Evolutionary conservation across 1,140 invertebrate species (phyloP), one percentile per base, ranked within the genome.

Genomic region (Conus ventricosus): DNA sequence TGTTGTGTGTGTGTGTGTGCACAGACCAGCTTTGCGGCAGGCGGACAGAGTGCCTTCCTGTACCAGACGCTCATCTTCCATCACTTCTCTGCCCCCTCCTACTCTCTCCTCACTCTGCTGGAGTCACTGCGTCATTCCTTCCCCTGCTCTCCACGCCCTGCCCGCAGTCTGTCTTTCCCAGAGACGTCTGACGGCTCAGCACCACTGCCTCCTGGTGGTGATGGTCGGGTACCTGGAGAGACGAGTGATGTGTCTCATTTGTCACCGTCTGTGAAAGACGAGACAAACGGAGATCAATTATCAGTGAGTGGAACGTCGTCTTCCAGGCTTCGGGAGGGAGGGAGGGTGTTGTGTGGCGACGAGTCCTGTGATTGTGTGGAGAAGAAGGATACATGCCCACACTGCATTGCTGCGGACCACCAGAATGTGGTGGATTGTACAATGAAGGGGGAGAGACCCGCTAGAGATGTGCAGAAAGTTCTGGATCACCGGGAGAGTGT

Each of bases 51-150:
- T 27, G 15, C 55, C 23, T 82, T 71, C 17, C 55, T 82, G n/a
- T 51, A 81, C 13, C 78, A 88, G 27, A 55, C 63, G 17, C n/a
- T 82, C 10, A 67, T 25, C 55, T 82, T 82, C 27, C 75, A 80
- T 11, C n/a, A 76, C 20, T 54, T 87, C 17, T 39, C 23, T 13
- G 10, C 13, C n/a, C 71, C 85, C 67, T 53, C 53, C 25, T 76
- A 87, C 85, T 11, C 51, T 13, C n/a, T 87, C 23, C 85, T 87
- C 11, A 27, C 51, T 11, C 54, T 57, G 20, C 71, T 87, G 1
- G 85, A 87, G 71, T 17, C 51, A 0, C 53, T 87, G 15, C 71
- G 85, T 23, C 75, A 57, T 20, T 20, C 13, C 17, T 11, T 87
- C 39, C 13, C 51, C 39, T 54, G 13, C 13, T 5, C 80, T 8